Conservation (phyloP, 1,140 invertebrate genomes). For the Drosophila jambulina region DNA sequence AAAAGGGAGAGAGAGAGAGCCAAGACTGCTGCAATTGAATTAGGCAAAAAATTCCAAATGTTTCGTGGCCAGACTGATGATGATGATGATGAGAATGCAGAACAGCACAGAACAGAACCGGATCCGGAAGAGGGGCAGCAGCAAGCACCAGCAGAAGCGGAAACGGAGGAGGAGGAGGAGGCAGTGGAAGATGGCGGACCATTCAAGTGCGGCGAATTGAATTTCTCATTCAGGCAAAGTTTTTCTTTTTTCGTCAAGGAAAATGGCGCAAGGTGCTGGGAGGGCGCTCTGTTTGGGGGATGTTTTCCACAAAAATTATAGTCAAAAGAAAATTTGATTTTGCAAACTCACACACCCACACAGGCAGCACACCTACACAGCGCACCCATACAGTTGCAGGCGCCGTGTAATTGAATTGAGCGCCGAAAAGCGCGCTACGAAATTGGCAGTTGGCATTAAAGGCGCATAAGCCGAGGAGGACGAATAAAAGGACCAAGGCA, state of each 20-base stretch:
- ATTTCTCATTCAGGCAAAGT: slow-evolving; percentile 55
- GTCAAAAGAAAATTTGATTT: slow-evolving; percentile 79
- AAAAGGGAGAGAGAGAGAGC: slow-evolving; percentile 45
- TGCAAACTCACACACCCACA: slow-evolving; percentile 42
- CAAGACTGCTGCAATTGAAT: slow-evolving; percentile 68
- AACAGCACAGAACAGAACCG: not conserved
- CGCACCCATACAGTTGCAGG: slow-evolving; percentile 31
- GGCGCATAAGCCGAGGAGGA: slow-evolving; percentile 17
- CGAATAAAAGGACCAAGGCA: slow-evolving; percentile 21
- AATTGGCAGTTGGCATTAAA: slow-evolving; percentile 44
- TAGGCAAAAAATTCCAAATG: slow-evolving; percentile 48
- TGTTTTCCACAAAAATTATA: slow-evolving; percentile 65
- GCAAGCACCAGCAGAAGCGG: not conserved
- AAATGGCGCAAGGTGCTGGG: slow-evolving; percentile 70
- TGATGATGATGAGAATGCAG: slow-evolving; percentile 4
- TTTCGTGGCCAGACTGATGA: slow-evolving; percentile 49
- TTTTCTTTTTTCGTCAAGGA: slow-evolving; percentile 32
- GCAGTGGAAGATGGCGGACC: slow-evolving; percentile 40
- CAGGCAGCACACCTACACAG: slow-evolving; percentile 13
- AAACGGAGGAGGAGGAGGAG: slow-evolving; percentile 1
- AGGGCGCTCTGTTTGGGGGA: not conserved
- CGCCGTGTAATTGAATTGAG: slow-evolving; percentile 74
- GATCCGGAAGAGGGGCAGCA: slow-evolving; percentile 6
- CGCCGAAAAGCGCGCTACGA: slow-evolving; percentile 69
- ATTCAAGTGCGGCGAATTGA: slow-evolving; percentile 81